These are phyloP conservation scores for Muscina levida DNA, from an alignment of 2,888 invertebrate species.

Conservation along the genomic window DNA sequence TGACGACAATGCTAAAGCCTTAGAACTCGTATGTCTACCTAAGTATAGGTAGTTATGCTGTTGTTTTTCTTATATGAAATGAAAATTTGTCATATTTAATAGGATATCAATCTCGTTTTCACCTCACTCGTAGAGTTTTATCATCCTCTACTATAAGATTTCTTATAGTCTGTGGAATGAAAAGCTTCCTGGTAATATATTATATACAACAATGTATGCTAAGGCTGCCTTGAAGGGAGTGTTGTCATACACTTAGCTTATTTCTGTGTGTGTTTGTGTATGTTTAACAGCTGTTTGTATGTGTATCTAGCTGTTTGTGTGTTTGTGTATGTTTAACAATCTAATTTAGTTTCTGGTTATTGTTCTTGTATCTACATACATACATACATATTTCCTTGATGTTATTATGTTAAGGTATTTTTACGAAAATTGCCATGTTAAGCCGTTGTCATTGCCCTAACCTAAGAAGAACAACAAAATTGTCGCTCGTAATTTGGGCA, in stretches of 20 bases:
- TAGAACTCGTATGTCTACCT: not conserved
- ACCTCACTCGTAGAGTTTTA: no score
- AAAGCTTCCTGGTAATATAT: no score
- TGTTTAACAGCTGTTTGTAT: constrained; percentile 46
- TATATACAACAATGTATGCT: no score
- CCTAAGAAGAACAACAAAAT: constrained; percentile 55
- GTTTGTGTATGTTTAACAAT: not conserved
- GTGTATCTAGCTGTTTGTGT: not conserved
- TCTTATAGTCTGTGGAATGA: no score
- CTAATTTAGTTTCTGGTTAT: constrained; percentile 32
- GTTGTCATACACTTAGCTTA: constrained; percentile 48
- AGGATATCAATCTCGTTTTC: constrained; percentile 60
- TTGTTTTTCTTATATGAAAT: constrained; percentile 35
- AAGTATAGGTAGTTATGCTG: not conserved
- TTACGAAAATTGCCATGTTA: constrained; percentile 59
- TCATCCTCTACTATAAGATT: no score
- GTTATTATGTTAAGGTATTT: constrained; percentile 13
- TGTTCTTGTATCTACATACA: not conserved
- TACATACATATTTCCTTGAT: constrained; percentile 3
- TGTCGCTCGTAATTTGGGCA: constrained; percentile 42
- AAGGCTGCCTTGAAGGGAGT: no score
- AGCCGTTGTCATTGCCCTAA: constrained; percentile 30
- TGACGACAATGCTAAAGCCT: not conserved
- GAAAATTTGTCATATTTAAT: constrained; percentile 62
- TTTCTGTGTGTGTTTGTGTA: no score